These are phyloP conservation scores for Hyposmocoma kahamanoa DNA, from an alignment of 1,140 invertebrate genomes.

Conservation along the genomic window DNA sequence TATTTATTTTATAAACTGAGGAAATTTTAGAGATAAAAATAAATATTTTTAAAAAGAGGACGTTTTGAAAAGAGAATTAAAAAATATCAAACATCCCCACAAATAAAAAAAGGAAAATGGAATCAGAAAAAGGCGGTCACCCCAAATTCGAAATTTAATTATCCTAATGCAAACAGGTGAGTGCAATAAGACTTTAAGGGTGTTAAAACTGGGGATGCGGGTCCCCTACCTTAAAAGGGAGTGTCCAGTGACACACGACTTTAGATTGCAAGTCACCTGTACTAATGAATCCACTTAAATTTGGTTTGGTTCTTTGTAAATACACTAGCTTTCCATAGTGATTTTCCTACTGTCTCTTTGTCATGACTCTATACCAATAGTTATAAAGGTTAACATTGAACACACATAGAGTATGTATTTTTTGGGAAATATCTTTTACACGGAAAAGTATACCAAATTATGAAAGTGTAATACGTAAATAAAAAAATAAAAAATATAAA, in stretches of 20 bases:
- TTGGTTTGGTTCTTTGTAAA: conserved; percentile 29
- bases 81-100: background rate
- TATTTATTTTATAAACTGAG: too few species aligned
- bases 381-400: too few species aligned
- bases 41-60: too few species aligned
- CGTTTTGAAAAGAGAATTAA: background rate
- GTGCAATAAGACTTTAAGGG: conserved; percentile 25
- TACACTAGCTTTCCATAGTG: too few species aligned
- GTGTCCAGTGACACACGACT: conserved; percentile 36
- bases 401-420: too few species aligned
- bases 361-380: too few species aligned
- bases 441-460: too few species aligned
- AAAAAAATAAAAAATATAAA: too few species aligned
- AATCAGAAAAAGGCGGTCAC: conserved; percentile 18
- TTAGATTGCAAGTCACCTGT: conserved; percentile 57
- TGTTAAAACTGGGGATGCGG: conserved; percentile 18
- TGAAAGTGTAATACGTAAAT: too few species aligned
- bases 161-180: conserved; percentile 41
- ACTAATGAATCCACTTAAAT: conserved; percentile 55
- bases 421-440: too few species aligned
- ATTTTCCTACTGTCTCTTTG: too few species aligned
- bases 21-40: too few species aligned
- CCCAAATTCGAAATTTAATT: conserved; percentile 38
- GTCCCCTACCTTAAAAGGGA: background rate
- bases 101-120: conserved; percentile 5